Base-by-base conservation (phyloP, 2,113 vertebrate genomes). In the Gobius niger region DNA sequence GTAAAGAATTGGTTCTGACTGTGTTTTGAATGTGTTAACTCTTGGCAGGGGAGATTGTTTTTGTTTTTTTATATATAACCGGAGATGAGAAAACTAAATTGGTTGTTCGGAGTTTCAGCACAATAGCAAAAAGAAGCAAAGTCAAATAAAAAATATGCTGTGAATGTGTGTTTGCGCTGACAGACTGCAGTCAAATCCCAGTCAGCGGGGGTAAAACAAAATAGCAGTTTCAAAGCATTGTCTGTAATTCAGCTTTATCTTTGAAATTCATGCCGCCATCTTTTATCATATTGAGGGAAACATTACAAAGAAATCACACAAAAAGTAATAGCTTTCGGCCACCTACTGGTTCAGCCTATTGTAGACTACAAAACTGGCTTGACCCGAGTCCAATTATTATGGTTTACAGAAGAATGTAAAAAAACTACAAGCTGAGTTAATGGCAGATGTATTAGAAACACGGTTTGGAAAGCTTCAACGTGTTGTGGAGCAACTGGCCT, bases 311-410 rank as follows among this genome's bases (percentile, higher is more conserved):
- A 54, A 54, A 54, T 54, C 19, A 24, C 24, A 11, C 10, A 57
- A 60, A 44, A 14, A n/a, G 14, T 15, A 44, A 42, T 60, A 41
- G 40, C 9, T 60, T 42, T 60, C 16, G 34, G 40, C 16, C 7
- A n/a, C 57, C 57, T 40, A 8, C 15, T 60, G 34, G 57, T 42
- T n/a, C 40, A 9, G 57, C 57, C 41, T 60, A 40, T 60, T 60
- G 57, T 60, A 15, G 13, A 11, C 61, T 77, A 70, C 66, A 68
- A 74, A 82, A 57, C 73, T 49, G n/a, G 12, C 42, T 42, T 54
- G 49, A 72, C 63, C 41, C 57, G 18, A 47, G 9, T 47, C 18
- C 44, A 40, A 60, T 44, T 9, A 63, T 49, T 63, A 59, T 19
- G 9, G 57, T n/a, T 34, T 18, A 65, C 24, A 9, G 44, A 53